These are phyloP conservation scores for Amphiura filiformis DNA, from an alignment of 35 echinoderm and acorn worm species.

Conservation along the genomic window DNA sequence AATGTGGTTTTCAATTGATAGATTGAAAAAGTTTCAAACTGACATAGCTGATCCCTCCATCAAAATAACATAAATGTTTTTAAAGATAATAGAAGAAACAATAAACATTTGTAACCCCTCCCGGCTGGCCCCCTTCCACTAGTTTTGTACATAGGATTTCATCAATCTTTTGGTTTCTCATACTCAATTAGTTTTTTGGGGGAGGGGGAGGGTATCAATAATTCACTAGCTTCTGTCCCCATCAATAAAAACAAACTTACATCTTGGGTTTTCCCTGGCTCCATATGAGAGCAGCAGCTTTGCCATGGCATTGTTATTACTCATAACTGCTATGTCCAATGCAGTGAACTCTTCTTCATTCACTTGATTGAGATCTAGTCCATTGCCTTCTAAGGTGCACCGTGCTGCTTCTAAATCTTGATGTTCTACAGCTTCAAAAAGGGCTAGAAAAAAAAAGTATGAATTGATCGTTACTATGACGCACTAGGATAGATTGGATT, in stretches of 20 bases:
- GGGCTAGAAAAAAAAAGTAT: slow-evolving; percentile 47
- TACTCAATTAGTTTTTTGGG: too few species aligned
- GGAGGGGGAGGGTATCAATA: too few species aligned
- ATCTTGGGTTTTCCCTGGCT: slow-evolving; percentile 94
- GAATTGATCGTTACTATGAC: not conserved
- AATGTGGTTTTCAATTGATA: too few species aligned
- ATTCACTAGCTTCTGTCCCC: too few species aligned
- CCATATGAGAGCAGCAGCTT: slow-evolving; percentile 75
- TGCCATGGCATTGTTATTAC: slow-evolving; percentile 93
- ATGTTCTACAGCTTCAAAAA: slow-evolving; percentile 98
- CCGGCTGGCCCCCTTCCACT: too few species aligned
- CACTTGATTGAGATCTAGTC: slow-evolving; percentile 80
- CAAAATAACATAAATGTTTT: too few species aligned
- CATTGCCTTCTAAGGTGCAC: slow-evolving; percentile 61
- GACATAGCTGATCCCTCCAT: too few species aligned
- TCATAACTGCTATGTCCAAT: slow-evolving; percentile 95
- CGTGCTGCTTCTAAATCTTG: slow-evolving; percentile 81
- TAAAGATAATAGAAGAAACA: too few species aligned
- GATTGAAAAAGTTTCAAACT: too few species aligned
- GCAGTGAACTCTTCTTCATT: slow-evolving; percentile 93
- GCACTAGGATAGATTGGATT: not conserved
- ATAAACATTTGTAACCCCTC: too few species aligned
- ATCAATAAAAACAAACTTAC: slow-evolving; percentile 58
- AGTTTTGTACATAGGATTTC: too few species aligned
- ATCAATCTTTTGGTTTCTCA: too few species aligned